A percentile compares a stretch with the other conserved stretches of the same genome.
These are phyloP conservation scores for Stenolophus ochropezus DNA, from an alignment of 2,888 invertebrate species.

Conservation along the genomic window DNA sequence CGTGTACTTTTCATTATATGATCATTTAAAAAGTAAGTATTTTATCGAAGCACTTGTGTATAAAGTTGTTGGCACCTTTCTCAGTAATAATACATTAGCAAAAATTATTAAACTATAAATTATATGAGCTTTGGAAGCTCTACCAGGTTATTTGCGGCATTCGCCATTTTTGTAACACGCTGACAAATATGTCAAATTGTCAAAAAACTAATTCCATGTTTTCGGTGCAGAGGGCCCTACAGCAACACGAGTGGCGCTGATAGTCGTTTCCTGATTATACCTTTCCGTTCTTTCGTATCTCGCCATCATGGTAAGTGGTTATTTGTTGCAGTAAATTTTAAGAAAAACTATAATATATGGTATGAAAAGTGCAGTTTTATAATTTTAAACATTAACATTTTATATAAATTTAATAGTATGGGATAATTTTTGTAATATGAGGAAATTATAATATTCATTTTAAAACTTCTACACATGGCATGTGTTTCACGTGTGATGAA, in stretches of 20 bases:
- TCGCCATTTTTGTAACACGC: slow-evolving; percentile 59
- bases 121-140: slow-evolving; percentile 53
- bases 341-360: background rate
- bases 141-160: slow-evolving; percentile 28
- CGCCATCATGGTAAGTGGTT: slow-evolving; percentile 72
- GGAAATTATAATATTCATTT: background rate
- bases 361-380: background rate
- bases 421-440: background rate
- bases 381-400: background rate
- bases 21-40: background rate
- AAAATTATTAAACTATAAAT: slow-evolving; percentile 4
- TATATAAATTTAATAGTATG: background rate
- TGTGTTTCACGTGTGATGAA: slow-evolving; percentile 63
- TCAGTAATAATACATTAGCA: slow-evolving; percentile 13
- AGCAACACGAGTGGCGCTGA: slow-evolving; percentile 46
- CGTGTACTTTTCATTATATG: slow-evolving; percentile 13
- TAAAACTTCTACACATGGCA: slow-evolving; percentile 47
- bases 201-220: background rate
- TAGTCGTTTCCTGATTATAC: slow-evolving; percentile 58
- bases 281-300: slow-evolving; percentile 69
- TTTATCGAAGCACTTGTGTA: slow-evolving; percentile 5
- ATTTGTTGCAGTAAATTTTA: slow-evolving; percentile 53
- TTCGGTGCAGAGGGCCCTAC: slow-evolving; percentile 9
- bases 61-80: slow-evolving; percentile 45
- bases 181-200: slow-evolving; percentile 52